A percentile compares a stretch with the other conserved stretches of the same genome.
Evolutionary conservation across 2,888 invertebrate genomes (phyloP).

Genomic region (Orthonevra nobilis): DNA sequence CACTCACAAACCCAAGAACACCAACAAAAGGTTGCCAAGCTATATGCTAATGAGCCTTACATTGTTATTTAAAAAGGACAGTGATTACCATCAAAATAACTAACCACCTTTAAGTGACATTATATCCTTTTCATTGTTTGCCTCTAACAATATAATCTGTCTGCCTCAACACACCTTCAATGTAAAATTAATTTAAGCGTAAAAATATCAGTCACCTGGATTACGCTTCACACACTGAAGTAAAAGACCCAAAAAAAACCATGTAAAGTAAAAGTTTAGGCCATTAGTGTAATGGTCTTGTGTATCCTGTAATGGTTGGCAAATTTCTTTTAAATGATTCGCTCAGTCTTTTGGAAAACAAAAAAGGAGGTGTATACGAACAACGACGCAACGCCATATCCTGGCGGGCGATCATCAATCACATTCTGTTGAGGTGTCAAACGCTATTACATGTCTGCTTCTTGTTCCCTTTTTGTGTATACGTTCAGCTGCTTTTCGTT

Average conservation of each 20-base stretch:
- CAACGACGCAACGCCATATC: not conserved
- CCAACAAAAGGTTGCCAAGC: too few species aligned
- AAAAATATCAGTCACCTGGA: slow-evolving; percentile 24
- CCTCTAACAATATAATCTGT: not conserved
- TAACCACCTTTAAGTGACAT: too few species aligned
- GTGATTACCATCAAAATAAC: too few species aligned
- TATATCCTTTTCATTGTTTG: too few species aligned
- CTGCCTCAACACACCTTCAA: not conserved
- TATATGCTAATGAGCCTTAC: too few species aligned
- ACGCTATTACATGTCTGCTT: slow-evolving; percentile 28
- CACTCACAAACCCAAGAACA: too few species aligned
- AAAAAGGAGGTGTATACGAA: not conserved
- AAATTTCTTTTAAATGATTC: slow-evolving; percentile 47
- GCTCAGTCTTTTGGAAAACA: not conserved
- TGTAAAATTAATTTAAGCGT: slow-evolving; percentile 9
- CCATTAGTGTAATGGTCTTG: slow-evolving; percentile 33
- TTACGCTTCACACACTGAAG: slow-evolving; percentile 2
- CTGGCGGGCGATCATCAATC: slow-evolving; percentile 37
- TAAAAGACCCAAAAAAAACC: not conserved
- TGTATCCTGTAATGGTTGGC: slow-evolving; percentile 29
- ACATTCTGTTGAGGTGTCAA: slow-evolving; percentile 43
- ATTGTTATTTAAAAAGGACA: too few species aligned
- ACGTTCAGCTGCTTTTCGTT: too few species aligned
- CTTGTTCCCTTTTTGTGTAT: not conserved
- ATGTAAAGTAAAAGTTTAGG: slow-evolving; percentile 16